Base-by-base conservation (phyloP, 2,797 vertebrate species). In the Gallinago nigripennis region DNA sequence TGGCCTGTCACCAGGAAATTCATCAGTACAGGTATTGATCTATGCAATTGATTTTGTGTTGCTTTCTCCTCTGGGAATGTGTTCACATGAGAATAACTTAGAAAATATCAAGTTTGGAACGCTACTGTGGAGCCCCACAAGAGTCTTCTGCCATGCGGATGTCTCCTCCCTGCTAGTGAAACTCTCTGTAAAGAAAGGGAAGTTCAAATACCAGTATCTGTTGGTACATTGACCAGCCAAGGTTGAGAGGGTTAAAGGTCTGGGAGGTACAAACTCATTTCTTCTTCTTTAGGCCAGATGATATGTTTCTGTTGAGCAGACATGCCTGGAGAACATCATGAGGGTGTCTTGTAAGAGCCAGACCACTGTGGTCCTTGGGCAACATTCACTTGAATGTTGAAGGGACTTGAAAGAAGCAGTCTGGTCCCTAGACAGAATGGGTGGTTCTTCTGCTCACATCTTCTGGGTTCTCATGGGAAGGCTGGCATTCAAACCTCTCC, bases 11-110 rank as follows among this genome's bases (percentile, higher is more conserved):
- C 84, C 94, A 85, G 88, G 81, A 95, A 96, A 65, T 45, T 45
- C 61, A 87, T 85, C 81, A 90, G 93, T 65, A 77, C 65, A 87
- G 35, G 46, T 88, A 96, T 95, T 45, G 95, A 96, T 90, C 85
- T 82, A 16, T 56, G 37, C 64, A 61, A 96, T 90, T 82, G 96
- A 95, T 94, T 96, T 92, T 81, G 41, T 92, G 81, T 65, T 53
- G 56, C 71, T 82, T 90, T 94, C 33, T 94, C 37, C 78, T 82
- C 75, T n/a, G 71, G 30, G 41, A 81, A 8, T 19, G 16, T 58
- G 31, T 92, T 86, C 68, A 43, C 78, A 85, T 64, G 80, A 88
- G 81, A 95, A 70, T 70, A 80, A 75, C 35, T 82, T 78, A 66
- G 53, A 58, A 91, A 90, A 92, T 81, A 39, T 14, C 37, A 71